A percentile compares a stretch with the other conserved stretches of the same genome.
Conservation (phyloP, 2,888 invertebrate genomes). For the Lochmaea capreae region DNA sequence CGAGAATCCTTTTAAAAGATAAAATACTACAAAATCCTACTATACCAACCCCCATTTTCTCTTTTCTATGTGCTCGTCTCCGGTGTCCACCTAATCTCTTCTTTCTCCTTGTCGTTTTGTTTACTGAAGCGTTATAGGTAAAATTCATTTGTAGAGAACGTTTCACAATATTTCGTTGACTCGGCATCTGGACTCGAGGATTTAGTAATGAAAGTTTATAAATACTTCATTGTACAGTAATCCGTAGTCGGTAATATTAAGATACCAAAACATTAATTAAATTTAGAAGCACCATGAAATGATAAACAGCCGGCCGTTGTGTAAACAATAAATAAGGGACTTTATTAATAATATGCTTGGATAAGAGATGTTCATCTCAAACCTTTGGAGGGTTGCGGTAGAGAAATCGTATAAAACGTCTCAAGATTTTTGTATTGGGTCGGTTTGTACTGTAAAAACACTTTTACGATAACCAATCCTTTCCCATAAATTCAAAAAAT, state of each 20-base stretch:
- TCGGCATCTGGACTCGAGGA: no score
- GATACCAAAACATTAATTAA: no score
- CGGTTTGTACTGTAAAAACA: background rate
- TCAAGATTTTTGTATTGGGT: background rate
- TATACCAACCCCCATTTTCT: slow-evolving; percentile 36
- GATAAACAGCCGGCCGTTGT: no score
- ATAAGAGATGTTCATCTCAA: no score
- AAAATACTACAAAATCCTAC: slow-evolving; percentile 37
- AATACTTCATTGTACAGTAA: no score
- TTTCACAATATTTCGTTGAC: no score
- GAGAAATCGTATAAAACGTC: background rate
- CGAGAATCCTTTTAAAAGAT: slow-evolving; percentile 49
- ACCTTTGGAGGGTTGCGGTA: no score
- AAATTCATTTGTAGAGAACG: background rate
- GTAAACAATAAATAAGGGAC: no score
- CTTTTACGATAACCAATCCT: background rate
- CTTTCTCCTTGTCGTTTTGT: slow-evolving; percentile 7
- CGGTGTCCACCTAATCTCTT: slow-evolving; percentile 8
- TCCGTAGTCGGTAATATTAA: no score
- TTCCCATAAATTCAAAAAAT: background rate
- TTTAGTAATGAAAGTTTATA: no score
- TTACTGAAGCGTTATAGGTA: background rate
- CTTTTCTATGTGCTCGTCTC: slow-evolving; percentile 25
- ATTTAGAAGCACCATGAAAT: no score
- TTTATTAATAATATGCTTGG: no score